A percentile compares a stretch with the other conserved stretches of the same genome.
Evolutionary conservation across 2,888 invertebrate species (phyloP).

Genomic region (Aquatica leii): DNA sequence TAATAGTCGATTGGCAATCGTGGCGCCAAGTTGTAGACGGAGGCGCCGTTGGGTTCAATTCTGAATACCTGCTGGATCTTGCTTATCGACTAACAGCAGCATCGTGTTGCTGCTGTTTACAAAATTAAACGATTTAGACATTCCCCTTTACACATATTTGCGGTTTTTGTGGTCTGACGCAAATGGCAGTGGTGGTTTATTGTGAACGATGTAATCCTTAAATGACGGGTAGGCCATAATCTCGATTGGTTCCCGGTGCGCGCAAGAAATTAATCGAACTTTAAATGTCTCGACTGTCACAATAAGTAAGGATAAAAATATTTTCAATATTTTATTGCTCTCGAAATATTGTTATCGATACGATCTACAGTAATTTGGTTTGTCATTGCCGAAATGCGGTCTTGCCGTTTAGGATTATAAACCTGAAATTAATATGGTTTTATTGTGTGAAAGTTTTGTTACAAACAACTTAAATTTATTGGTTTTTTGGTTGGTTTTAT

Average conservation of each 20-base stretch:
- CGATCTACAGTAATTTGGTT: constrained; percentile 30
- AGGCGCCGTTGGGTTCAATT: constrained; percentile 27
- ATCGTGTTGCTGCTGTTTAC: constrained; percentile 27
- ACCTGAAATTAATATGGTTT: constrained; percentile 17
- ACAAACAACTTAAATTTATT: constrained; percentile 7
- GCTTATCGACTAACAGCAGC: constrained; percentile 11
- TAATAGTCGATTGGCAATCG: constrained; percentile 27
- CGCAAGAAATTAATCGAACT: constrained; percentile 33
- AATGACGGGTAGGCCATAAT: constrained; percentile 26
- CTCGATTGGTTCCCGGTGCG: constrained; percentile 26
- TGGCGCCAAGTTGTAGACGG: constrained; percentile 33
- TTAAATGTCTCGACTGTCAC: constrained; percentile 31
- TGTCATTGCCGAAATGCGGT: constrained; percentile 28
- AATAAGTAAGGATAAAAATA: constrained; percentile 37
- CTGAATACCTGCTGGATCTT: background rate
- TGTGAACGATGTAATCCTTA: constrained; percentile 26
- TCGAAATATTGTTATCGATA: constrained; percentile 19
- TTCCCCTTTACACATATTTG: constrained; percentile 33
- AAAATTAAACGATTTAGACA: constrained; percentile 26
- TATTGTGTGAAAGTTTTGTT: constrained; percentile 14
- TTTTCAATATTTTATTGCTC: constrained; percentile 30
- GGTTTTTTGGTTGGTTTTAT: background rate
- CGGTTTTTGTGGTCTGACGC: constrained; percentile 25
- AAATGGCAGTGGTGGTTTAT: constrained; percentile 19
- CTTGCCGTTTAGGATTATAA: constrained; percentile 24